Evolutionary conservation across 2,797 vertebrate species (phyloP).

Genomic region (Acipenser oxyrinchus): DNA sequence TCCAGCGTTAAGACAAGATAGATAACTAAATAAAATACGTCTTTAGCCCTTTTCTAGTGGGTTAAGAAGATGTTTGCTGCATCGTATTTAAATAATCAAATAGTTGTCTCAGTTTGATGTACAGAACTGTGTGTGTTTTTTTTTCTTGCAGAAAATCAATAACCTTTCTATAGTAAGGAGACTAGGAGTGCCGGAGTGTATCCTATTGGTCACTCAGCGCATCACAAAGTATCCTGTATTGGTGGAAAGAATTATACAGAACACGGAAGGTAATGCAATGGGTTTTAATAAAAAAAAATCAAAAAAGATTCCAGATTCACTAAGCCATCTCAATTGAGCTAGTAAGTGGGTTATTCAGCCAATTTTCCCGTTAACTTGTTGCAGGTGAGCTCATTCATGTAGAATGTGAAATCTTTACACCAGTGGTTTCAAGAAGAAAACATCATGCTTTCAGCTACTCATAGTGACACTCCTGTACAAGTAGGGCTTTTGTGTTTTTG

Average conservation of each 20-base stretch:
- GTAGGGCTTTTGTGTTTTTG: no score
- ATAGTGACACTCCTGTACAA: no score
- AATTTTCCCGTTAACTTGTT: no score
- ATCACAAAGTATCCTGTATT: conserved; percentile 94
- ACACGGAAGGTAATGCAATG: conserved; percentile 74
- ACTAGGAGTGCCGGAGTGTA: conserved; percentile 82
- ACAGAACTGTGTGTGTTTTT: neutral
- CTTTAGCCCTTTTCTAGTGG: neutral
- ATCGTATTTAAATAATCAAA: neutral
- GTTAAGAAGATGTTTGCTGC: neutral
- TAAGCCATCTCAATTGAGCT: no score
- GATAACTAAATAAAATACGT: neutral
- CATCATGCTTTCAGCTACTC: no score
- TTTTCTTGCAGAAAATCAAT: conserved; percentile 70
- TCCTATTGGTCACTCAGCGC: conserved; percentile 90
- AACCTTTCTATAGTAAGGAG: conserved; percentile 76
- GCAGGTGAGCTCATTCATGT: no score
- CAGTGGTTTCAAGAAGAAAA: no score
- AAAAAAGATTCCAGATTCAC: no score
- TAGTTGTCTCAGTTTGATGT: neutral
- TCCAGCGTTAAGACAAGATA: neutral
- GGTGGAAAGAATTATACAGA: conserved; percentile 82
- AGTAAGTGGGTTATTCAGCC: no score
- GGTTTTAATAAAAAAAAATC: neutral
- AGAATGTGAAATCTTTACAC: no score